Conservation (phyloP, 2,113 vertebrate species). For the Stegastes partitus region DNA sequence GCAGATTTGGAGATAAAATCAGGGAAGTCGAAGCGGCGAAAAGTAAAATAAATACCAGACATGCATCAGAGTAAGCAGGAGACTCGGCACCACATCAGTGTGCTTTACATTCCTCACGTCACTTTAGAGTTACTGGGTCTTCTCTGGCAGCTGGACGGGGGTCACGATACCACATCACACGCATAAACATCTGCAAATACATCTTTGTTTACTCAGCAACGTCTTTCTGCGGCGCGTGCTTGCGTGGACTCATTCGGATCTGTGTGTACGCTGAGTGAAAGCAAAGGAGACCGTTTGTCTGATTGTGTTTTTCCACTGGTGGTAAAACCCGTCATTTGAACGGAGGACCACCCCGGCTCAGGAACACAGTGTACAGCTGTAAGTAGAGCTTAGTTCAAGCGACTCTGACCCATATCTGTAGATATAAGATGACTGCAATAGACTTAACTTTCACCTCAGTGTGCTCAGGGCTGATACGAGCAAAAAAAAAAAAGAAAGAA, state of each 20-base stretch:
- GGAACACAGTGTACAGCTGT: background rate
- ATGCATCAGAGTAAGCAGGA: background rate
- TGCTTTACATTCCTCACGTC: constrained; percentile 36
- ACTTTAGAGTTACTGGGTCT: constrained; percentile 35
- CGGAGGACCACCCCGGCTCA: background rate
- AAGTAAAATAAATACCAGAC: background rate
- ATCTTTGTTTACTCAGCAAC: constrained; percentile 37
- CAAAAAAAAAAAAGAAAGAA: background rate
- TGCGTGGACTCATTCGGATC: background rate
- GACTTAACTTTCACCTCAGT: background rate
- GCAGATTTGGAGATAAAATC: background rate
- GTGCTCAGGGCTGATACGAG: background rate
- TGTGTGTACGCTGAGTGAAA: constrained; percentile 13
- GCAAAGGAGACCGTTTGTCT: background rate
- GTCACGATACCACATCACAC: constrained; percentile 68
- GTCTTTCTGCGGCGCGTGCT: constrained; percentile 32
- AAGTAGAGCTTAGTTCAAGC: background rate
- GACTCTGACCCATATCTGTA: background rate
- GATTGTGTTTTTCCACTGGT: constrained; percentile 14
- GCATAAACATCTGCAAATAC: constrained; percentile 48
- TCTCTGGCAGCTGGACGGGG: constrained; percentile 59
- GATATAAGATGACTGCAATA: background rate
- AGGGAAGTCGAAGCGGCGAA: background rate
- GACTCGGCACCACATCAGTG: constrained; percentile 44
- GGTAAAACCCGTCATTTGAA: constrained; percentile 7